Percentiles rank a stretch among this genome's conserved stretches.
phyloP scores from a whole-genome alignment of 2,797 vertebrate genomes.

The Tachyglossus aculeatus region DNA sequence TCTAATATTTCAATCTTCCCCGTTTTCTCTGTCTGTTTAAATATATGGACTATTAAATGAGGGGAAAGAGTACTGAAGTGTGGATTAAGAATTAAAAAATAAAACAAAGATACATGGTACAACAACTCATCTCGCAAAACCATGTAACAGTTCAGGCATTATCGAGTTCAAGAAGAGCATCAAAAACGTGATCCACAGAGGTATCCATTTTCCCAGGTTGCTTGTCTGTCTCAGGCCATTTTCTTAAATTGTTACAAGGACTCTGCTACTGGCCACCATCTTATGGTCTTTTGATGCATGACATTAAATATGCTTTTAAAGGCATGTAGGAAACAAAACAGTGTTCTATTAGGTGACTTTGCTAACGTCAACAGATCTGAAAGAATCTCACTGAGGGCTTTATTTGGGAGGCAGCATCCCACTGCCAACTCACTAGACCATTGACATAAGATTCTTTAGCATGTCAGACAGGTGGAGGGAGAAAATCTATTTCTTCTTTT shows the following conservation, averaged over 20 bases:
- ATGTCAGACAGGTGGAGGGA: background rate
- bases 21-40: no score
- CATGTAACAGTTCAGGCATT: background rate
- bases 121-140: background rate
- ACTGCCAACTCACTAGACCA: background rate
- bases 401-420: background rate
- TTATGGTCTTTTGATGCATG: no score
- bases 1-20: no score
- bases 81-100: background rate
- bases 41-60: background rate
- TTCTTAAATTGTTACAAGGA: no score
- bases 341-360: slow-evolving; percentile 7
- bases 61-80: background rate
- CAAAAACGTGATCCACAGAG: background rate
- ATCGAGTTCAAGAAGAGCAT: background rate
- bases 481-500: background rate
- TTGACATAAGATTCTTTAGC: background rate
- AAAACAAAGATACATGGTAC: slow-evolving; percentile 4
- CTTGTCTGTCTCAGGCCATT: no score
- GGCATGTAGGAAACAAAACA: background rate
- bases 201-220: fast-evolving
- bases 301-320: background rate
- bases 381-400: slow-evolving; percentile 43
- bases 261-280: no score
- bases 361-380: slow-evolving; percentile 38